phyloP scores from a whole-genome alignment of 2,797 vertebrate genomes.

The Ctenosaura bakeri region DNA sequence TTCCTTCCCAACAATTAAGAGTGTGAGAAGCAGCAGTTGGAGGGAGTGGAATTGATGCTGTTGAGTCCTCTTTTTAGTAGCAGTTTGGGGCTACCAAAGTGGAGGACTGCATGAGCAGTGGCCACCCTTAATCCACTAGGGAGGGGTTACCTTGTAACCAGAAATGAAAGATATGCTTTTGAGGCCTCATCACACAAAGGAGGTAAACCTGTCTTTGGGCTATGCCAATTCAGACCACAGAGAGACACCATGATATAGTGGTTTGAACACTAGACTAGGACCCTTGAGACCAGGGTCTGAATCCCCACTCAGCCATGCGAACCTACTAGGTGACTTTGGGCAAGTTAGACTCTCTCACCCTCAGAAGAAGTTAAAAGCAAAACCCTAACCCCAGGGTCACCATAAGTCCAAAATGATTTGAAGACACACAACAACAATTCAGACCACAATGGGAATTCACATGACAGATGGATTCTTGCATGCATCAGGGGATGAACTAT shows the following conservation, averaged over 20 bases:
- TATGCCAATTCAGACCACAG: background rate
- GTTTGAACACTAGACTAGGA: no score
- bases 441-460: background rate
- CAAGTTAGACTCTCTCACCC: no score
- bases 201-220: background rate
- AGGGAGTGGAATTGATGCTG: background rate
- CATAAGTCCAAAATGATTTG: no score
- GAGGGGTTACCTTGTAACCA: background rate
- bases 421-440: background rate
- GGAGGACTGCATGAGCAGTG: background rate
- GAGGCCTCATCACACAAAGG: background rate
- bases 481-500: background rate
- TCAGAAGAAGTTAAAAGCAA: no score
- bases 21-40: background rate
- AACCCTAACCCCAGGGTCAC: no score
- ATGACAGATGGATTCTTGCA: background rate
- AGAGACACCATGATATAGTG: no score
- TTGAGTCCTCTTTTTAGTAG: background rate
- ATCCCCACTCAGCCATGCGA: no score
- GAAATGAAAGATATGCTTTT: background rate
- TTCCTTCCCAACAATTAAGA: slow-evolving; percentile 16
- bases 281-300: no score
- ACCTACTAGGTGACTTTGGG: no score
- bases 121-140: background rate
- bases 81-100: background rate